Percentiles rank a stretch among this genome's conserved stretches.
phyloP scores from a whole-genome alignment of 2,113 vertebrate genomes.

The Gavia stellata region DNA sequence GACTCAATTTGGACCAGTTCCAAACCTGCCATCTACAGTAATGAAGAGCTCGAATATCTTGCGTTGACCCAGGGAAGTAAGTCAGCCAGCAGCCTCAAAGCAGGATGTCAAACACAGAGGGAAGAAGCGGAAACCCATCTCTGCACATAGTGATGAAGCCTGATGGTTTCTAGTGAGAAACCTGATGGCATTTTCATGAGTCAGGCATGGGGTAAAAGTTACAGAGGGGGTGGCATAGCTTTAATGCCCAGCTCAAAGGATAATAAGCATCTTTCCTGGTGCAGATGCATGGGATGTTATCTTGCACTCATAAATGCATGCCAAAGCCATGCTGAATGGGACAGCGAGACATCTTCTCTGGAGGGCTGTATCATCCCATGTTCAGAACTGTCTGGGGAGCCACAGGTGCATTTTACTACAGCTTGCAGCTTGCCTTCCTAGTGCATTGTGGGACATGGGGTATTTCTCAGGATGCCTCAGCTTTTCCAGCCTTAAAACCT shows the following conservation, averaged over 20 bases:
- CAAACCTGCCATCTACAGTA: background rate
- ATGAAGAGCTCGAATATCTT: background rate
- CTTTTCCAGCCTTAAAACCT: background rate
- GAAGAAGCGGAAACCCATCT: background rate
- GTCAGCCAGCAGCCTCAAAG: background rate
- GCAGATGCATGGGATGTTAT: background rate
- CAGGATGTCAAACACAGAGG: background rate
- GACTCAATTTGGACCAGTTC: background rate
- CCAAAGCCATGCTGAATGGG: background rate
- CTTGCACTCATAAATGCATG: background rate
- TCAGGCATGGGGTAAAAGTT: background rate
- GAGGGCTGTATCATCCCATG: background rate
- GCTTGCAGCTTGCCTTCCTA: background rate
- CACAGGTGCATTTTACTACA: background rate
- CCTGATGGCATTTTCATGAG: background rate
- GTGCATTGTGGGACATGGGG: background rate
- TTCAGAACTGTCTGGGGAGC: background rate
- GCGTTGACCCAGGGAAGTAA: background rate
- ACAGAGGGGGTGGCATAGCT: background rate
- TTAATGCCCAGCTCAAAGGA: background rate
- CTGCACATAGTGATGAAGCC: background rate
- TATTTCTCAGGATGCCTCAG: background rate
- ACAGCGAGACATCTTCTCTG: background rate
- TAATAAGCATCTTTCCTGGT: background rate
- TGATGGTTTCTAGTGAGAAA: background rate